Percentiles rank a stretch among this genome's conserved stretches.
phyloP scores from a whole-genome alignment of 2,797 vertebrate genomes.

The Rhinichthys osculus region DNA sequence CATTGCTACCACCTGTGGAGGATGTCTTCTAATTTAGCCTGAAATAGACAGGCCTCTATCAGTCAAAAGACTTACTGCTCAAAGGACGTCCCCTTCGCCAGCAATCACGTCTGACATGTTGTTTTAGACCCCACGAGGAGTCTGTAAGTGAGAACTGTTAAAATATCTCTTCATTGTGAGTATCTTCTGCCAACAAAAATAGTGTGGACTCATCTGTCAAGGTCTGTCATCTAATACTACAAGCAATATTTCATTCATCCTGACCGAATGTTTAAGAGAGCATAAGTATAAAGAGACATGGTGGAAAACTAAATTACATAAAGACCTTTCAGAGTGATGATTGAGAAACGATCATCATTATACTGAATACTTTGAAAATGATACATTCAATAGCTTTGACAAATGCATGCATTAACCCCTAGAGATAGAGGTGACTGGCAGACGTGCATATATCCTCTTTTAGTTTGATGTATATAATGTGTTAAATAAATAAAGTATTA shows the following conservation, averaged over 20 bases:
- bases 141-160: constrained; percentile 42
- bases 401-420: neutral
- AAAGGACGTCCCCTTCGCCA: constrained; percentile 31
- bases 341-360: constrained; percentile 30
- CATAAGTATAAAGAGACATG: constrained; percentile 38
- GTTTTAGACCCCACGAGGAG: constrained; percentile 27
- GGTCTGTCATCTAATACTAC: constrained; percentile 40
- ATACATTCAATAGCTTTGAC: constrained; percentile 19
- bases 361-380: constrained; percentile 8
- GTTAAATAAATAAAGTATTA: neutral
- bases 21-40: constrained; percentile 21
- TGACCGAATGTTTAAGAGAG: constrained; percentile 48
- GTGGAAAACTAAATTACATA: constrained; percentile 27
- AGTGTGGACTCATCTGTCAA: constrained; percentile 50
- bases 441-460: neutral
- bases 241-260: constrained; percentile 50
- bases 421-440: neutral
- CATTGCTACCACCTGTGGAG: neutral
- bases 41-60: constrained; percentile 49
- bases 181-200: constrained; percentile 57
- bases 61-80: constrained; percentile 28
- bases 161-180: constrained; percentile 50
- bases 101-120: constrained; percentile 25
- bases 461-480: neutral
- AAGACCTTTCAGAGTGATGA: constrained; percentile 46